A percentile compares a stretch with the other conserved stretches of the same genome.
Conservation (phyloP, 2,797 vertebrate genomes). For the Pogoniulus pusillus region DNA sequence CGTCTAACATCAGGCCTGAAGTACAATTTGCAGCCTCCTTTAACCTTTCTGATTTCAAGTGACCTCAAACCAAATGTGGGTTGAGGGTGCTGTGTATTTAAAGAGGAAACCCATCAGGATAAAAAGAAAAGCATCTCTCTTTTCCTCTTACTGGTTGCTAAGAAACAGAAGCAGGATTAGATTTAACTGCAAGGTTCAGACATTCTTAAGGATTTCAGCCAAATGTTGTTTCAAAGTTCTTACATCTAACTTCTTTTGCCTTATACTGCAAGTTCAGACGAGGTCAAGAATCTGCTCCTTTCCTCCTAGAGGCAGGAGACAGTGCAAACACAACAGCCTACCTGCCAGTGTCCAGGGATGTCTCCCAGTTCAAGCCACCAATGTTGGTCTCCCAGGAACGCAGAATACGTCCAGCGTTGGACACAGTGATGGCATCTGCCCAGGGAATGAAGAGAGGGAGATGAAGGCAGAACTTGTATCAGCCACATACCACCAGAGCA, state of each 20-base stretch:
- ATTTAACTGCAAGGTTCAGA: neutral
- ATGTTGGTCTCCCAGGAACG: conserved; percentile 95
- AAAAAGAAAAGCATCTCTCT: accelerated
- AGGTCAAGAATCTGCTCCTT: accelerated
- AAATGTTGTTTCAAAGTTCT: accelerated
- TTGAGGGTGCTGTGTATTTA: accelerated
- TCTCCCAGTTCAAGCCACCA: conserved; percentile 95
- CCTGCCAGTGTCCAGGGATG: conserved; percentile 91
- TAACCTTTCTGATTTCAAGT: neutral
- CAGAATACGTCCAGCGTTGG: conserved; percentile 86
- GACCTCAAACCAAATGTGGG: neutral
- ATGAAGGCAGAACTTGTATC: accelerated
- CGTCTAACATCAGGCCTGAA: accelerated
- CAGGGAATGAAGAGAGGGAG: neutral
- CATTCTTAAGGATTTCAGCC: too few species aligned
- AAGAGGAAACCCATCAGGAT: neutral
- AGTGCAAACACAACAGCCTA: conserved; percentile 30
- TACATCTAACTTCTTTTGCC: accelerated
- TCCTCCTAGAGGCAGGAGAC: neutral
- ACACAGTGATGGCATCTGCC: conserved; percentile 88
- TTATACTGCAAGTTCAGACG: neutral
- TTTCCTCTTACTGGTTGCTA: neutral
- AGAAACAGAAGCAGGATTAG: neutral
- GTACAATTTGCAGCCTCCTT: neutral
- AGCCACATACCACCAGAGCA: neutral